Percentiles rank a stretch among this genome's conserved stretches.
Conservation (phyloP, 2,797 vertebrate genomes). For the Cossypha heuglini region DNA sequence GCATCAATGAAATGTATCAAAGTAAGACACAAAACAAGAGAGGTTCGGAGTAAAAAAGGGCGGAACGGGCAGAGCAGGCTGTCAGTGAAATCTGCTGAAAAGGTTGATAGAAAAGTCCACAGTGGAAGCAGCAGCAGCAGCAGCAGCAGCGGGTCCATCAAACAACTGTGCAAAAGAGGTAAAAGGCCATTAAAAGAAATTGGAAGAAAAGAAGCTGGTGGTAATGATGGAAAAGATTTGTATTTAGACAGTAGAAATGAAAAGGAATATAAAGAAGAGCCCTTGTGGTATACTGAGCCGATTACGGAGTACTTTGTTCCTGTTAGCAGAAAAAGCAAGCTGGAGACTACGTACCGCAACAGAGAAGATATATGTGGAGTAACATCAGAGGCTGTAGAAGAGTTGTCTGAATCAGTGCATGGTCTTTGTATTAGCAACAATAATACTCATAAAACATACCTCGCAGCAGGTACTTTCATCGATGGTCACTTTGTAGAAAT, state of each 20-base stretch:
- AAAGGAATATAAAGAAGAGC: conserved; percentile 96
- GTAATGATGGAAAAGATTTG: conserved; percentile 81
- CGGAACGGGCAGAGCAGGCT: conserved; percentile 86
- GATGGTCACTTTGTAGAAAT: conserved; percentile 98
- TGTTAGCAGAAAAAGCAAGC: conserved; percentile 91
- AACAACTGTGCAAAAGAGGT: conserved; percentile 89
- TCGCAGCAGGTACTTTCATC: conserved; percentile 95
- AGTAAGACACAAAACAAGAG: conserved; percentile 90
- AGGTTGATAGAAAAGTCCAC: conserved; percentile 79
- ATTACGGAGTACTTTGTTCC: conserved; percentile 96
- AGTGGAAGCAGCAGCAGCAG: conserved; percentile 79
- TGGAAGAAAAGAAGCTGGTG: conserved; percentile 82
- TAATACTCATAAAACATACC: conserved; percentile 89
- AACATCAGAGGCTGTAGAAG: conserved; percentile 81
- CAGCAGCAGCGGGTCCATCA: conserved; percentile 78
- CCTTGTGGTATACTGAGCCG: conserved; percentile 98
- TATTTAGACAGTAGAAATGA: conserved; percentile 82
- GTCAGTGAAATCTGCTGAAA: conserved; percentile 82
- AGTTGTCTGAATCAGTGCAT: conserved; percentile 87
- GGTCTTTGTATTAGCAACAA: conserved; percentile 90
- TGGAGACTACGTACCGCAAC: conserved; percentile 95
- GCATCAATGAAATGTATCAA: conserved; percentile 83
- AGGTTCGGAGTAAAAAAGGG: conserved; percentile 85
- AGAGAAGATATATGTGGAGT: conserved; percentile 79
- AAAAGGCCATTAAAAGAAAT: conserved; percentile 88